Conservation (phyloP, 2,888 invertebrate species). For the Agrochola macilenta region DNA sequence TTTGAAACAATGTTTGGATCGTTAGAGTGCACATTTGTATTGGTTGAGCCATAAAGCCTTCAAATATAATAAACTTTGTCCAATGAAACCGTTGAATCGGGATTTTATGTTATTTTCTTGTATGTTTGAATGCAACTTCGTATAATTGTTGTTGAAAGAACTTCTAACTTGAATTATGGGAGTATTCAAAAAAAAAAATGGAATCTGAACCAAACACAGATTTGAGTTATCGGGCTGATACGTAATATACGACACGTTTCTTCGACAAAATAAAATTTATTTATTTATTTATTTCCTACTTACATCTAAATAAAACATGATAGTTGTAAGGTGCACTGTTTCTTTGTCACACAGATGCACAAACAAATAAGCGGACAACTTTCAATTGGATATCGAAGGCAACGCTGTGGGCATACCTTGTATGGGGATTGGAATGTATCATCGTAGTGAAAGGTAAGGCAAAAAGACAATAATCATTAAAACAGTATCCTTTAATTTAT, state of each 20-base stretch:
- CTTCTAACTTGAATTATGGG: background rate
- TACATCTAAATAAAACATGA: too few species aligned
- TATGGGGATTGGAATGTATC: slow-evolving; percentile 91
- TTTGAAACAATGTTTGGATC: slow-evolving; percentile 59
- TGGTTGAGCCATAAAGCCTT: slow-evolving; percentile 46
- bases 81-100: slow-evolving; percentile 33
- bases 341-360: slow-evolving; percentile 73
- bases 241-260: rapidly evolving
- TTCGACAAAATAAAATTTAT: background rate
- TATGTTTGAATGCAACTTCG: background rate
- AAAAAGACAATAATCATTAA: background rate
- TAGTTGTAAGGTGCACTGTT: background rate
- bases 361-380: slow-evolving; percentile 88
- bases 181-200: background rate
- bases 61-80: slow-evolving; percentile 59
- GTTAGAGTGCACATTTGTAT: slow-evolving; percentile 57
- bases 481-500: background rate
- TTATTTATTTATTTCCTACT: too few species aligned
- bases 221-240: background rate
- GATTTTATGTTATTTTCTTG: slow-evolving; percentile 24
- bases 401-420: slow-evolving; percentile 92
- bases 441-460: slow-evolving; percentile 87
- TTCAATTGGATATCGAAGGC: slow-evolving; percentile 92
- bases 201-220: background rate
- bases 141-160: background rate